Conservation (phyloP, 2,888 invertebrate genomes). For the Junonia oenone region DNA sequence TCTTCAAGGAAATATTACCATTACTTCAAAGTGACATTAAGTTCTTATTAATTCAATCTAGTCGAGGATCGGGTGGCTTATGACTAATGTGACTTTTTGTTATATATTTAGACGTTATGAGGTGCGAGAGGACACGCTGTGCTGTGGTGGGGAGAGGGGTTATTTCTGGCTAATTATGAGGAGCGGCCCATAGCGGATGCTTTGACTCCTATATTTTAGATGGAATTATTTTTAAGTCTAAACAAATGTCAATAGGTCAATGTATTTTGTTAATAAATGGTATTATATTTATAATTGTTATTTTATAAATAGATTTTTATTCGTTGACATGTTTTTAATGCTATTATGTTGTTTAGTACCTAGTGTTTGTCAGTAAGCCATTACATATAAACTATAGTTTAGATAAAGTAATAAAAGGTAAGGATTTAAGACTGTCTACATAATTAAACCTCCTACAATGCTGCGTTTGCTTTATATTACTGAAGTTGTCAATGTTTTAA, state of each 20-base stretch:
- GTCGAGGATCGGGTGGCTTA: neutral
- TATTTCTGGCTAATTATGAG: conserved; percentile 56
- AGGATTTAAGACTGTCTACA: no score
- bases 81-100: conserved; percentile 27
- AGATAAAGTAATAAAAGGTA: no score
- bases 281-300: neutral
- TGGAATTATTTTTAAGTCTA: conserved; percentile 14
- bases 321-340: no score
- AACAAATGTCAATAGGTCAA: conserved; percentile 7
- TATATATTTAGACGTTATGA: conserved; percentile 33
- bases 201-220: conserved; percentile 28
- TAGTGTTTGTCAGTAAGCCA: no score
- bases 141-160: conserved; percentile 39
- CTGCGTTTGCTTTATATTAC: no score
- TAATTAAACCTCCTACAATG: no score
- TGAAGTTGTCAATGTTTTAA: no score
- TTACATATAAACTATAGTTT: no score
- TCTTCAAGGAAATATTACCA: no score
- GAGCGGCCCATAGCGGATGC: conserved; percentile 37
- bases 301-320: no score
- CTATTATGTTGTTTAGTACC: no score
- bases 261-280: neutral
- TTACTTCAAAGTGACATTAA: neutral
- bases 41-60: neutral
- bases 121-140: conserved; percentile 36